Evolutionary conservation across 1,140 invertebrate species (phyloP).

Genomic region (Drosophila dunni): DNA sequence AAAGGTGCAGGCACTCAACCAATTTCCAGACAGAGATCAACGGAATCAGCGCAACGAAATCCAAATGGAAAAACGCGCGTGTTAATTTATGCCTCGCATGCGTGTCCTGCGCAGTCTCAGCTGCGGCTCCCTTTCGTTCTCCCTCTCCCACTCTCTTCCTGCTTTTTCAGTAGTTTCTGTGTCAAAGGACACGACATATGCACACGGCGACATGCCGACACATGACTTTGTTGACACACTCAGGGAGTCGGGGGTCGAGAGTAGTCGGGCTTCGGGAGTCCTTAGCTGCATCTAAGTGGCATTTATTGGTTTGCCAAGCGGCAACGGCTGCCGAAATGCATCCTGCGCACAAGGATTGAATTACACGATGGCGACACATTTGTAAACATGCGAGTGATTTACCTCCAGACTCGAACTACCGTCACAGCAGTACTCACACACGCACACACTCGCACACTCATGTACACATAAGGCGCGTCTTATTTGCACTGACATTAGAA

Average conservation of each 20-base stretch:
- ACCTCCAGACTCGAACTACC: constrained; percentile 45
- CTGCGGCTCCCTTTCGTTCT: constrained; percentile 49
- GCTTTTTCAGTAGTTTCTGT: constrained; percentile 41
- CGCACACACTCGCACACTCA: constrained; percentile 2
- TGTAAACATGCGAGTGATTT: constrained; percentile 77
- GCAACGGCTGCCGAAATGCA: constrained; percentile 76
- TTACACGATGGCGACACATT: constrained; percentile 80
- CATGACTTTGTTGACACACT: constrained; percentile 79
- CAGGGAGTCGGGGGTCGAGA: constrained; percentile 21
- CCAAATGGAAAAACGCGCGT: constrained; percentile 23
- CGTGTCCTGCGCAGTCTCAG: constrained; percentile 70
- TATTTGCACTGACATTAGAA: constrained; percentile 76
- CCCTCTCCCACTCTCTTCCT: constrained; percentile 49
- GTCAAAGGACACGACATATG: constrained; percentile 76
- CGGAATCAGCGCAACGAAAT: constrained; percentile 51
- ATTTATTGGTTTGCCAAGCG: constrained; percentile 82
- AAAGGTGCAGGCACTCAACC: constrained; percentile 63
- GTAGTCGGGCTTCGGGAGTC: constrained; percentile 9
- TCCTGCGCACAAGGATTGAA: constrained; percentile 77
- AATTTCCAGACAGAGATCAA: constrained; percentile 40
- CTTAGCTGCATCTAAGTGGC: constrained; percentile 69
- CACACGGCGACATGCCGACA: constrained; percentile 71
- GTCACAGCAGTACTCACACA: constrained; percentile 48
- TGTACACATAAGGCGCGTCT: constrained; percentile 54
- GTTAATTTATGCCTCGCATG: constrained; percentile 68